Conservation (phyloP, 2,888 invertebrate species). For the Phalera bucephala region DNA sequence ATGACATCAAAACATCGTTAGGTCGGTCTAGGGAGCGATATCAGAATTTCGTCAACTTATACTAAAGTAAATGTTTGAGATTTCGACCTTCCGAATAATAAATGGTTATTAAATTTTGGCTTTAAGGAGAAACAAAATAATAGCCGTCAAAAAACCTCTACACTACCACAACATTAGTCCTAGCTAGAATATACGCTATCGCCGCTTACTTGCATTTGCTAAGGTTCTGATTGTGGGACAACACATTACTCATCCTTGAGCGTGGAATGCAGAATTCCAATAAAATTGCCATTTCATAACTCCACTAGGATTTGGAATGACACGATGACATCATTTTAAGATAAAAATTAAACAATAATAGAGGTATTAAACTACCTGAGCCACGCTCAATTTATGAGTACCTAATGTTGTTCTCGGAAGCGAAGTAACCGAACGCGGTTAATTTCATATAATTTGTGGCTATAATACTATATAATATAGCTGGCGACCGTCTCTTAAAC, state of each 20-base stretch:
- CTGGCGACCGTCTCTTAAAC: background rate
- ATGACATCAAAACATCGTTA: too few species aligned
- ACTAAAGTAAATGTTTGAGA: too few species aligned
- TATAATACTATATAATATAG: conserved; percentile 16
- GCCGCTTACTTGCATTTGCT: conserved; percentile 21
- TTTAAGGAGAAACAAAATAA: too few species aligned
- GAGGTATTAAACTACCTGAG: conserved; percentile 28
- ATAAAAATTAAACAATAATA: conserved; percentile 24
- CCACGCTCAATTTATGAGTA: conserved; percentile 27
- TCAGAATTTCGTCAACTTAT: too few species aligned
- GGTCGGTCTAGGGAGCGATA: too few species aligned
- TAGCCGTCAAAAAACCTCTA: too few species aligned
- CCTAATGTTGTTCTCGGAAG: conserved; percentile 31
- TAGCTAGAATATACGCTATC: conserved; percentile 7
- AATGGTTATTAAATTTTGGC: too few species aligned
- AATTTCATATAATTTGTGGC: conserved; percentile 29
- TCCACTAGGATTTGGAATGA: conserved; percentile 18
- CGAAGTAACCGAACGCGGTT: conserved; percentile 16
- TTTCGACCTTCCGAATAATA: too few species aligned
- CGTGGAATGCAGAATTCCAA: conserved; percentile 21
- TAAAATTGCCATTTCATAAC: conserved; percentile 17
- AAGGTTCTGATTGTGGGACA: conserved; percentile 30
- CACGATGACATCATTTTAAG: conserved; percentile 25
- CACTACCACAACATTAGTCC: background rate
- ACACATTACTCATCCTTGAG: conserved; percentile 23